phyloP scores from a whole-genome alignment of 2,888 invertebrate genomes.

The Phorcus lineatus region DNA sequence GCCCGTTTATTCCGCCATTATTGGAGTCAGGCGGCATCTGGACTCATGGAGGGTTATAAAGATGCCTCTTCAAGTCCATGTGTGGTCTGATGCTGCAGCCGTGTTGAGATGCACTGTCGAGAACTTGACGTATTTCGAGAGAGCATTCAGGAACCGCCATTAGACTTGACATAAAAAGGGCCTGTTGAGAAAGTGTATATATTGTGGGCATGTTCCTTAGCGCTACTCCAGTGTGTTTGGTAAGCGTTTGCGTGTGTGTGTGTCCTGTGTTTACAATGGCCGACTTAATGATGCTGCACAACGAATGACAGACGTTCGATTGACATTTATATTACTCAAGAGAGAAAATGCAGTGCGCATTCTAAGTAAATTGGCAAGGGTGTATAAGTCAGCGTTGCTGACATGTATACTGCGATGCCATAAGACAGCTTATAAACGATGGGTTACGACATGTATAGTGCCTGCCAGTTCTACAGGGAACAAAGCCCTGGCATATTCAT shows the following conservation, averaged over 20 bases:
- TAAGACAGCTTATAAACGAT: background rate
- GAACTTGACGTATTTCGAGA: background rate
- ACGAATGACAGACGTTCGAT: background rate
- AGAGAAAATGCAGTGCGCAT: background rate
- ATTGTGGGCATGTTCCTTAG: background rate
- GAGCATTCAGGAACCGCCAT: background rate
- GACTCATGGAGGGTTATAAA: background rate
- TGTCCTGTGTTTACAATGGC: background rate
- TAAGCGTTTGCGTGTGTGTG: background rate
- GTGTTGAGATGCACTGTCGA: background rate
- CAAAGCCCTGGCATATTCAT: too few species aligned
- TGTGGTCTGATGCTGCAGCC: background rate
- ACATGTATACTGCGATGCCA: background rate
- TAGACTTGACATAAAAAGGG: background rate
- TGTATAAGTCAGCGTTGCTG: background rate
- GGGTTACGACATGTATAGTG: background rate
- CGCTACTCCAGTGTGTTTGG: background rate
- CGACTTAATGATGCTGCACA: background rate
- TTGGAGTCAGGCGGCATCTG: background rate
- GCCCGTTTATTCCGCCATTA: conserved; percentile 1
- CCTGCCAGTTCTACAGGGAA: too few species aligned
- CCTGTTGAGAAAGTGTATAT: background rate
- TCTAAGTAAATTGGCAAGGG: background rate
- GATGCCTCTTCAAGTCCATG: background rate
- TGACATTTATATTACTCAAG: conserved; percentile 1